Percentiles rank a stretch among this genome's conserved stretches.
Evolutionary conservation across 2,113 vertebrate species (phyloP).

Genomic region (Hippocampus abdominalis): DNA sequence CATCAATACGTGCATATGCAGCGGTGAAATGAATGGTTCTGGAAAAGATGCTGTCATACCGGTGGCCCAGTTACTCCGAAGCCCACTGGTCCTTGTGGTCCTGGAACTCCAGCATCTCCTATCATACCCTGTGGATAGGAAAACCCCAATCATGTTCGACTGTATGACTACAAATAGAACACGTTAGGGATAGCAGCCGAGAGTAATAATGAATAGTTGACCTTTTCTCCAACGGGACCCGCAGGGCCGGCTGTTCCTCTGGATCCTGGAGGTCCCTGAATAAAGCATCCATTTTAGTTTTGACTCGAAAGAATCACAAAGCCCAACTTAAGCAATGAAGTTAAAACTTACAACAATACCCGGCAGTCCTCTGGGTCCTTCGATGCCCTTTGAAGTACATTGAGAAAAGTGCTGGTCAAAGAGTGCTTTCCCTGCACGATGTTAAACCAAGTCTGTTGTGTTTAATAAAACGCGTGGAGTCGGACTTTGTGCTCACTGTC

Average conservation of each 20-base stretch:
- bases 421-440: neutral
- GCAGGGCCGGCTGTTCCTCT: slow-evolving; percentile 72
- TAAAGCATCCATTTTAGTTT: slow-evolving; percentile 21
- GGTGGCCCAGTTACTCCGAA: slow-evolving; percentile 70
- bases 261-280: slow-evolving; percentile 77
- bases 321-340: slow-evolving; percentile 1
- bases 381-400: slow-evolving; percentile 56
- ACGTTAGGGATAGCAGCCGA: neutral
- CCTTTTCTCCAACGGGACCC: slow-evolving; percentile 81
- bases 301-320: neutral
- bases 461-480: too few species aligned
- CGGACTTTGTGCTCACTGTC: too few species aligned
- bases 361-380: slow-evolving; percentile 64
- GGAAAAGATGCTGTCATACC: slow-evolving; percentile 64
- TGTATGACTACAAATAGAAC: neutral
- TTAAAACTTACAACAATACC: slow-evolving; percentile 63
- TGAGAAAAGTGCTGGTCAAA: neutral
- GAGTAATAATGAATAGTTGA: slow-evolving; percentile 39
- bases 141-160: neutral
- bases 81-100: slow-evolving; percentile 76
- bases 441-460: too few species aligned
- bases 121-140: slow-evolving; percentile 56
- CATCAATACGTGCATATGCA: neutral
- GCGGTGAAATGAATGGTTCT: neutral
- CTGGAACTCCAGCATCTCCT: slow-evolving; percentile 75